Conservation (phyloP, 1,140 invertebrate genomes). For the Cataglyphis hispanica region DNA sequence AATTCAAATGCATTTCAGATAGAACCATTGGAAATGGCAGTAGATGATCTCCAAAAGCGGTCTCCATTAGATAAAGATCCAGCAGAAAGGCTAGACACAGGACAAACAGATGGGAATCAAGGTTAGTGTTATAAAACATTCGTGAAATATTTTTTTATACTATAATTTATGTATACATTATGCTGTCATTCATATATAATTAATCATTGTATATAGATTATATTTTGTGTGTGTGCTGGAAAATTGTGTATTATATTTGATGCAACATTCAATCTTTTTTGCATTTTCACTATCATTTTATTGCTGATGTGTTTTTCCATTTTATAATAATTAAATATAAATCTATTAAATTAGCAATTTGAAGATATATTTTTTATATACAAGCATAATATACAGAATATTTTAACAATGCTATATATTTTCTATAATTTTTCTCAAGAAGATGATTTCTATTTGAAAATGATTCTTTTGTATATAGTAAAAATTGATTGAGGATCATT, state of each 20-base stretch:
- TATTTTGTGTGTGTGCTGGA: conserved; percentile 3
- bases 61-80: conserved; percentile 74
- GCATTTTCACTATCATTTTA: conserved; percentile 18
- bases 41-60: conserved; percentile 77
- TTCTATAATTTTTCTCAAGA: background rate
- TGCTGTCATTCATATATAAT: background rate
- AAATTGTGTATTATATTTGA: background rate
- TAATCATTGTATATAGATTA: conserved; percentile 10
- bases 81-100: conserved; percentile 76
- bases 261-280: conserved; percentile 13
- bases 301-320: conserved; percentile 9
- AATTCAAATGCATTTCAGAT: conserved; percentile 72
- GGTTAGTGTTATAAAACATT: conserved; percentile 70
- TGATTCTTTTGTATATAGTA: background rate
- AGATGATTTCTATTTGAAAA: background rate
- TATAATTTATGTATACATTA: background rate
- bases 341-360: background rate
- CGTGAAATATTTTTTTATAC: background rate
- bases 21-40: conserved; percentile 80
- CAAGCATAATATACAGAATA: background rate
- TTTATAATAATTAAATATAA: conserved; percentile 2
- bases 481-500: background rate
- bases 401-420: background rate
- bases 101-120: conserved; percentile 77
- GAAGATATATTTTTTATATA: background rate